A percentile compares a stretch with the other conserved stretches of the same genome.
phyloP scores from a whole-genome alignment of 2,113 vertebrate species.

The Tetrax tetrax region DNA sequence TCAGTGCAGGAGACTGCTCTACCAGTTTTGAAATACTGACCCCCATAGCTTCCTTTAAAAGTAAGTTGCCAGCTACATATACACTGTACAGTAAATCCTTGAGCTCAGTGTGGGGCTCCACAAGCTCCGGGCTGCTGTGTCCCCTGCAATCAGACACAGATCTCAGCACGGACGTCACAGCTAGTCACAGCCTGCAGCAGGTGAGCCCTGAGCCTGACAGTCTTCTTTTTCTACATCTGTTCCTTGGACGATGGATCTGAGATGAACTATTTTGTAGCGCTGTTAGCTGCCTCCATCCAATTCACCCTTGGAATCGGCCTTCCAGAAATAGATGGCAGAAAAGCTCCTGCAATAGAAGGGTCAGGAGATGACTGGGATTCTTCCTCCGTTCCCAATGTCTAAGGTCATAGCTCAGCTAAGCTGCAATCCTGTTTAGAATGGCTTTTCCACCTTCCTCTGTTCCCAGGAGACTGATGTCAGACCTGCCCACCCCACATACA shows the following conservation, averaged over 20 bases:
- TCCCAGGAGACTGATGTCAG: background rate
- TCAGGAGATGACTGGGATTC: background rate
- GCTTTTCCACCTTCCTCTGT: background rate
- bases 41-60: background rate
- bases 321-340: background rate
- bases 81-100: background rate
- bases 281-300: background rate
- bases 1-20: background rate
- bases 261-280: background rate
- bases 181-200: background rate
- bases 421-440: background rate
- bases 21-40: background rate
- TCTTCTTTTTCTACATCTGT: background rate
- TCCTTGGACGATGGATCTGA: background rate
- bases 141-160: rapidly evolving
- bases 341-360: background rate
- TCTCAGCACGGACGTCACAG: background rate
- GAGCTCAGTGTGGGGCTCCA: background rate
- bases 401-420: background rate
- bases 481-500: background rate
- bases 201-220: background rate
- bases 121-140: background rate
- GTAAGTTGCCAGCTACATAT: background rate
- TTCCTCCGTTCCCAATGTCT: background rate
- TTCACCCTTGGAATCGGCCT: background rate